Conservation (phyloP, 2,888 invertebrate genomes). For the Trisateles emortualis region DNA sequence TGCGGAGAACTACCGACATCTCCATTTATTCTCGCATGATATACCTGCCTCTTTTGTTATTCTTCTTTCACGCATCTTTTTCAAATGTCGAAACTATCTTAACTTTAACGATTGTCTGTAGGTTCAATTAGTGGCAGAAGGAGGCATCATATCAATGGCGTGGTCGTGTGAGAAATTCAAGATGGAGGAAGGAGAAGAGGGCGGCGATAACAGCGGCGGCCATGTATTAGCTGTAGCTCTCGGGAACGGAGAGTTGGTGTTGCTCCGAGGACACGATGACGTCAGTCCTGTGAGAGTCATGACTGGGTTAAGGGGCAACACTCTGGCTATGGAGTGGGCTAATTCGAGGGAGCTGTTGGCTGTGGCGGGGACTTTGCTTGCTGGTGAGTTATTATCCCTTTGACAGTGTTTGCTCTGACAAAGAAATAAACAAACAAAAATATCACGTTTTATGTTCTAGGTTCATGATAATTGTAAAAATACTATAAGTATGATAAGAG, state of each 20-base stretch:
- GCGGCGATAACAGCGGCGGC: conserved; percentile 86
- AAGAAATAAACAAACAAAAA: no score
- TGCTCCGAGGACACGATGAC: conserved; percentile 97
- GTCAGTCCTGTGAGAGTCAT: conserved; percentile 95
- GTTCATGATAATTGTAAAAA: no score
- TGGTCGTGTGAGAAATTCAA: conserved; percentile 99
- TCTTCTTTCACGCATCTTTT: no score
- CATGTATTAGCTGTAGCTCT: conserved; percentile 96
- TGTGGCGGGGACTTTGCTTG: conserved; percentile 92
- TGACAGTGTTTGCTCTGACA: no score
- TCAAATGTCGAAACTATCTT: no score
- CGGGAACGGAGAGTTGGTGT: conserved; percentile 94
- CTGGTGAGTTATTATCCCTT: conserved; percentile 61
- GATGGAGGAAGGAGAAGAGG: conserved; percentile 97
- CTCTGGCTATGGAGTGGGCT: conserved; percentile 98
- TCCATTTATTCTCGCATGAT: no score
- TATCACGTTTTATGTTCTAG: no score
- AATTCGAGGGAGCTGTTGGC: conserved; percentile 97
- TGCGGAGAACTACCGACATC: no score
- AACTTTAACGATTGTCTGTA: conserved; percentile 35
- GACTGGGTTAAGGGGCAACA: conserved; percentile 93
- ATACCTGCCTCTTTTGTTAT: no score
- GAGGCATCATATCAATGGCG: conserved; percentile 96
- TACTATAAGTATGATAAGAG: no score
- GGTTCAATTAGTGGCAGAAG: conserved; percentile 94